These are phyloP conservation scores for Chloroceryle aenea DNA, from an alignment of 2,113 vertebrate species.

Conservation along the genomic window DNA sequence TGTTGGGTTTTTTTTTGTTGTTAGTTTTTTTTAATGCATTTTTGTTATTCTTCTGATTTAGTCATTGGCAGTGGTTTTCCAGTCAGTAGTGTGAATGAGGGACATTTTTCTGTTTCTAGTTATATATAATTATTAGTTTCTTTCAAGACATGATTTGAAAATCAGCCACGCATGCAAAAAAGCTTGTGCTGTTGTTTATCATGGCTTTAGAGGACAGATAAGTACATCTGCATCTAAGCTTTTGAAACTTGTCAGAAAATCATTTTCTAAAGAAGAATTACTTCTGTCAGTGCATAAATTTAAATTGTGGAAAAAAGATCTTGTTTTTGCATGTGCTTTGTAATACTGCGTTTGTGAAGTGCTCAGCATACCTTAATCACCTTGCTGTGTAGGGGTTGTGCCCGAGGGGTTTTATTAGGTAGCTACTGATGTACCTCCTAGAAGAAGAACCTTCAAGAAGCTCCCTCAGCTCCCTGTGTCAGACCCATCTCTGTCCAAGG, in stretches of 20 bases:
- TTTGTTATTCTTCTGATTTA: not conserved
- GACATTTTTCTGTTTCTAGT: not conserved
- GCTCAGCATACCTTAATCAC: not conserved
- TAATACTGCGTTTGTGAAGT: not conserved
- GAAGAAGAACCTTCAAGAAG: not conserved
- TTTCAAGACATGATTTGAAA: conserved; percentile 40
- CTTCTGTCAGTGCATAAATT: not conserved
- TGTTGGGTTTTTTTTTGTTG: not conserved
- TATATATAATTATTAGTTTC: not conserved
- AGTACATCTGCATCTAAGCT: not conserved
- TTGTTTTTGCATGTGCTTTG: not conserved
- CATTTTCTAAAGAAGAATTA: not conserved
- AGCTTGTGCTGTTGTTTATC: not conserved
- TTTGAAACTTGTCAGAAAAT: conserved; percentile 32
- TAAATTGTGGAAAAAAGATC: not conserved
- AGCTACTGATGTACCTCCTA: not conserved
- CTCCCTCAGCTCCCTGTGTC: not conserved
- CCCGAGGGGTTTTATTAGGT: not conserved
- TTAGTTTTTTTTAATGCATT: not conserved
- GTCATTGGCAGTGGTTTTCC: not conserved
- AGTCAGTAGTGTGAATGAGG: not conserved
- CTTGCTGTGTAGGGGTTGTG: not conserved
- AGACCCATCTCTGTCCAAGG: not conserved
- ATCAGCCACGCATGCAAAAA: not conserved
- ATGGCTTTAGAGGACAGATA: conserved; percentile 9